phyloP scores from a whole-genome alignment of 2,113 vertebrate species.

The Microcebus ravelobensis region DNA sequence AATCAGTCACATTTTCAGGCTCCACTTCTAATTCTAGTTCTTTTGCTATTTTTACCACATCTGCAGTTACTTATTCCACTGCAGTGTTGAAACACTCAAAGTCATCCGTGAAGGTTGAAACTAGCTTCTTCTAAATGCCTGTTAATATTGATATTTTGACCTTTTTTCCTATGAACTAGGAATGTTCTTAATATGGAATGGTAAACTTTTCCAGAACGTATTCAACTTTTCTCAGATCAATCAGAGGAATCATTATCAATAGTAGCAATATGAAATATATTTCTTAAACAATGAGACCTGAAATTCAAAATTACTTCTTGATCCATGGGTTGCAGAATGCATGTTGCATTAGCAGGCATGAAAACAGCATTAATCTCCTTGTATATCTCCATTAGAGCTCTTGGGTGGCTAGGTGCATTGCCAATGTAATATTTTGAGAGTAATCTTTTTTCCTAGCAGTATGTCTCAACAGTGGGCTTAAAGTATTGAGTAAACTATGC shows the following conservation, averaged over 20 bases:
- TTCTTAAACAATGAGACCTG: background rate
- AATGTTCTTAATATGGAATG: background rate
- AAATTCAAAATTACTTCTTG: background rate
- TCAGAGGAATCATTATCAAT: background rate
- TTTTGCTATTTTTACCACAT: background rate
- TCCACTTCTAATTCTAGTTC: background rate
- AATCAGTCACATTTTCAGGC: background rate
- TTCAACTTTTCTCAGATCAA: background rate
- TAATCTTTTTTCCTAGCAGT: background rate
- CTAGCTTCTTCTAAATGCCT: background rate
- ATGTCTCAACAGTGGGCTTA: background rate
- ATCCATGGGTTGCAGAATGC: background rate
- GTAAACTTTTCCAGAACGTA: background rate
- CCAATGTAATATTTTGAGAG: background rate
- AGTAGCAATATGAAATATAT: background rate
- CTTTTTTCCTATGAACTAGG: background rate
- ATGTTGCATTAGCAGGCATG: background rate
- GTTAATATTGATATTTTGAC: background rate
- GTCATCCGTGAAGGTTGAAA: background rate
- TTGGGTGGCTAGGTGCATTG: background rate
- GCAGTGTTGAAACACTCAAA: background rate
- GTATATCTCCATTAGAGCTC: background rate
- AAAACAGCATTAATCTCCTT: background rate
- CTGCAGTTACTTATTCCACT: background rate
- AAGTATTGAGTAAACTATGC: background rate